These are phyloP conservation scores for Stichodactyla helianthus DNA, from an alignment of 64 coral and sea anemone genomes.

Conservation along the genomic window DNA sequence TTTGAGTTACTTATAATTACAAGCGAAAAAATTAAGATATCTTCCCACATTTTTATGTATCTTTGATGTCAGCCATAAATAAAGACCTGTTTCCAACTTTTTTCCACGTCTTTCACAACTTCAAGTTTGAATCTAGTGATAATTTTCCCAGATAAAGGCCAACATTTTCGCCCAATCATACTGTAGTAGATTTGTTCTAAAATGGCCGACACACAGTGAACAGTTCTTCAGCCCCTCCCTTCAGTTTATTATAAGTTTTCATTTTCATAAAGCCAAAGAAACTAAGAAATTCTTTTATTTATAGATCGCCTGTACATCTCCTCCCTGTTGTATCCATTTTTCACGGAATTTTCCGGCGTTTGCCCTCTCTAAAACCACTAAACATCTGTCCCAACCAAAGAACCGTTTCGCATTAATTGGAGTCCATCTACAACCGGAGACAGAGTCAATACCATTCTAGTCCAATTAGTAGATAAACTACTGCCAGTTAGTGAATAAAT, in stretches of 20 bases:
- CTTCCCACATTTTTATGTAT: neutral
- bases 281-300: too few relatives aligned
- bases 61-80: neutral
- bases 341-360: neutral
- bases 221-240: too few relatives aligned
- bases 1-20: neutral
- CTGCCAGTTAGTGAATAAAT: neutral
- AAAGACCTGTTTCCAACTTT: neutral
- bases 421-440: neutral
- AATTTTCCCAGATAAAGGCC: neutral
- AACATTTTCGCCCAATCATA: neutral
- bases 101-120: neutral
- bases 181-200: too few relatives aligned
- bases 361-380: neutral
- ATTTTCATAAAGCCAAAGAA: too few relatives aligned
- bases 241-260: too few relatives aligned
- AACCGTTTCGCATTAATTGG: neutral
- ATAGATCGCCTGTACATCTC: neutral
- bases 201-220: too few relatives aligned
- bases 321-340: neutral
- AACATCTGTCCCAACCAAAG: neutral
- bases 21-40: neutral
- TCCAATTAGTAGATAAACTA: constrained; percentile 18
- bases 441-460: neutral
- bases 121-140: neutral